Conservation (phyloP, 2,888 invertebrate genomes). For the Erynnis tages region DNA sequence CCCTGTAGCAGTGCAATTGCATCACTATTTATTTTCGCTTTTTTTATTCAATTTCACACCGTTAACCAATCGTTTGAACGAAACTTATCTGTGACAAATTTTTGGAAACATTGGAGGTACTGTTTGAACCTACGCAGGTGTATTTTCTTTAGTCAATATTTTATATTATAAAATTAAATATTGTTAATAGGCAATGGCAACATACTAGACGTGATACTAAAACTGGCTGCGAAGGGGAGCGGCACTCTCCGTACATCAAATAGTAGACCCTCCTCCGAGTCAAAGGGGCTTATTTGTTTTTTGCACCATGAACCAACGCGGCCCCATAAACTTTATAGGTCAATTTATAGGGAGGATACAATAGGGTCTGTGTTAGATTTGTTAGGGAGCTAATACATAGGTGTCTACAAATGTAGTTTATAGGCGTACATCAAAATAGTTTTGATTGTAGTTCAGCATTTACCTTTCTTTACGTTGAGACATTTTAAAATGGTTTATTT, state of each 20-base stretch:
- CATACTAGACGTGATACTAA: neutral
- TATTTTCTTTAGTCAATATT: no score
- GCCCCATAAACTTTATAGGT: slow-evolving; percentile 23
- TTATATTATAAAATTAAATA: no score
- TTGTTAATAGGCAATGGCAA: no score
- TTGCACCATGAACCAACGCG: slow-evolving; percentile 18
- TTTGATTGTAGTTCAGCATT: no score
- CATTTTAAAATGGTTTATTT: no score
- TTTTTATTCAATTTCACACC: no score
- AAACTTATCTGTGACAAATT: neutral
- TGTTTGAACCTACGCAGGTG: no score
- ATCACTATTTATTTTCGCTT: neutral
- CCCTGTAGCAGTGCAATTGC: neutral
- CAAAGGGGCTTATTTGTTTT: slow-evolving; percentile 20
- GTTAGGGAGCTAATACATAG: neutral
- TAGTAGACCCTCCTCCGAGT: neutral
- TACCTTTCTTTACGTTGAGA: no score
- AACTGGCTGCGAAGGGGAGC: neutral
- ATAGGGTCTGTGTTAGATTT: slow-evolving; percentile 5
- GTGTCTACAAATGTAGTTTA: no score
- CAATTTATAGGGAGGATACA: slow-evolving; percentile 15
- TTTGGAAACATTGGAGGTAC: no score
- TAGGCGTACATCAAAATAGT: no score
- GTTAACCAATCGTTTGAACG: neutral
- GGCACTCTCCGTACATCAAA: neutral